Conservation (phyloP, 2,888 invertebrate species). For the Microctonus aethiopoides region DNA sequence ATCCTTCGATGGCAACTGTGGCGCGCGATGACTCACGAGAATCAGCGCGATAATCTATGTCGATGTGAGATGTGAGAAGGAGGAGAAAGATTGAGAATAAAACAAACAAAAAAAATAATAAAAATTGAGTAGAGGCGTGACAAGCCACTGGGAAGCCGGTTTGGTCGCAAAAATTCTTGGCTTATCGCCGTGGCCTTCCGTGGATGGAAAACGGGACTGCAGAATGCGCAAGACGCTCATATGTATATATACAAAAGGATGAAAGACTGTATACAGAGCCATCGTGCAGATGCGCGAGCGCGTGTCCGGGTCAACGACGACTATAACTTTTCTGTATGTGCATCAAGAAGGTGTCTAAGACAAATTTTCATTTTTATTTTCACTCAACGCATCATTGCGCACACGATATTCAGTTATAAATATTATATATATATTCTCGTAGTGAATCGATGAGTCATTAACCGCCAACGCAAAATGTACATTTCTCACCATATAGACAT, state of each 20-base stretch:
- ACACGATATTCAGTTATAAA: background rate
- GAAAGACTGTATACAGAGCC: background rate
- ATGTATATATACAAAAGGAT: background rate
- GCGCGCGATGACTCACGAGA: slow-evolving; percentile 31
- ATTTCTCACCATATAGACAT: background rate
- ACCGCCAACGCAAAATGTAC: background rate
- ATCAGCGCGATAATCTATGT: slow-evolving; percentile 33
- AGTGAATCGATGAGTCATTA: background rate
- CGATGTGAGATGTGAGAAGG: slow-evolving; percentile 16
- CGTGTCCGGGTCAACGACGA: slow-evolving; percentile 28
- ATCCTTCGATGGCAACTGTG: background rate
- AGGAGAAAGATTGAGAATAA: background rate
- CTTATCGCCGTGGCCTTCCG: slow-evolving; percentile 32
- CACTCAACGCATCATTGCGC: slow-evolving; percentile 12
- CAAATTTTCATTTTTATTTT: slow-evolving; percentile 25
- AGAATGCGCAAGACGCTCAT: background rate
- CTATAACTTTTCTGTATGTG: background rate
- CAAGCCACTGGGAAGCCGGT: slow-evolving; percentile 32
- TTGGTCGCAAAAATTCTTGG: slow-evolving; percentile 31
- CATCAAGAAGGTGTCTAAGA: slow-evolving; percentile 17
- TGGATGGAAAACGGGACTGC: slow-evolving; percentile 31
- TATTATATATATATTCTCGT: background rate
- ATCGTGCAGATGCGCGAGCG: slow-evolving; percentile 24
- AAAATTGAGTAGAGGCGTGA: slow-evolving; percentile 29
- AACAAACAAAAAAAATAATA: background rate